Evolutionary conservation across 2,888 invertebrate genomes (phyloP).

Genomic region (Notodonta ziczac): DNA sequence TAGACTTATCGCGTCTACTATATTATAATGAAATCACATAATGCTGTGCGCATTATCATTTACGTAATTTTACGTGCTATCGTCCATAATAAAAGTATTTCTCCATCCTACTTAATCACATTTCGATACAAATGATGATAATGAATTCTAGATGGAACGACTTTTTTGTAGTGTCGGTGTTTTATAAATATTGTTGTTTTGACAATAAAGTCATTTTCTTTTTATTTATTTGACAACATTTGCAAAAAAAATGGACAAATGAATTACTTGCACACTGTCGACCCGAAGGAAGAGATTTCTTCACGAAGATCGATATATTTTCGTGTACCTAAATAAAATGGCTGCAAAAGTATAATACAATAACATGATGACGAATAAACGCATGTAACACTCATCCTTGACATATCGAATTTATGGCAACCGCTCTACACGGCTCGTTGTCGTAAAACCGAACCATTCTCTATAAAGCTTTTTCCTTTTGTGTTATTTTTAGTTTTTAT

Average conservation of each 20-base stretch:
- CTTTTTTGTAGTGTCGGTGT: no score
- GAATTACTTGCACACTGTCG: no score
- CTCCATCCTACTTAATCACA: not conserved
- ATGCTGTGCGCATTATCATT: not conserved
- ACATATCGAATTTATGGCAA: slow-evolving; percentile 8
- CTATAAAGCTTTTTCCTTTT: not conserved
- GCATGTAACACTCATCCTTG: slow-evolving; percentile 24
- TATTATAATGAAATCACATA: not conserved
- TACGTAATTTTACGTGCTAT: not conserved
- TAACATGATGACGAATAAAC: slow-evolving; percentile 11
- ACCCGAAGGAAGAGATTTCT: no score
- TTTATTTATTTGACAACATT: no score
- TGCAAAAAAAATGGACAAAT: no score
- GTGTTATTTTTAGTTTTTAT: slow-evolving; percentile 3
- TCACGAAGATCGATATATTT: no score
- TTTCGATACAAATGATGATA: no score
- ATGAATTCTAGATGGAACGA: no score
- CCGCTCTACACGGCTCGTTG: slow-evolving; percentile 8
- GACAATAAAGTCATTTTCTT: no score
- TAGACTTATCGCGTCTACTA: not conserved
- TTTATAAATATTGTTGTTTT: no score
- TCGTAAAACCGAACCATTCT: slow-evolving; percentile 10
- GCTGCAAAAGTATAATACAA: not conserved
- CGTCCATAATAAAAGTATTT: not conserved
- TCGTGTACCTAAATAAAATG: no score